These are phyloP conservation scores for Drosophila parthenogenetica DNA, from an alignment of 2,888 invertebrate genomes.

Conservation along the genomic window DNA sequence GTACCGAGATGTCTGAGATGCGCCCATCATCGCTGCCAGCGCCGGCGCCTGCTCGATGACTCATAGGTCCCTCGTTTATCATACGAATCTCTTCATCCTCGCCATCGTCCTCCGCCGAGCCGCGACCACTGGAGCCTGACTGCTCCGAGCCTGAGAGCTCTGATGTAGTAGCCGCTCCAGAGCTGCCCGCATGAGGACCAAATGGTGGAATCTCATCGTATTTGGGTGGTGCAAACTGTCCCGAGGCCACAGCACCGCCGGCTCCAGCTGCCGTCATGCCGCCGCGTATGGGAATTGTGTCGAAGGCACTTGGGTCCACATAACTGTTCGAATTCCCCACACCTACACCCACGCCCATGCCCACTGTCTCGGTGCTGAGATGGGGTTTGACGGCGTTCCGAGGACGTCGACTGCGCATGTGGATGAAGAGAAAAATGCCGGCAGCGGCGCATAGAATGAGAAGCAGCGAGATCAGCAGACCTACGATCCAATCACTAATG, in stretches of 20 bases:
- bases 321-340: slow-evolving; percentile 91
- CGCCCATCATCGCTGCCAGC: slow-evolving; percentile 88
- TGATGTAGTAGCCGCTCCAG: slow-evolving; percentile 93
- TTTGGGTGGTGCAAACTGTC: slow-evolving; percentile 94
- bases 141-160: slow-evolving; percentile 97
- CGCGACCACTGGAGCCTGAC: slow-evolving; percentile 97
- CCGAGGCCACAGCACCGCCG: slow-evolving; percentile 80
- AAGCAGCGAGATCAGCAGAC: slow-evolving; percentile 92
- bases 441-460: slow-evolving; percentile 93
- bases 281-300: slow-evolving; percentile 93
- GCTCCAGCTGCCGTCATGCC: slow-evolving; percentile 83
- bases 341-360: slow-evolving; percentile 83
- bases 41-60: slow-evolving; percentile 85
- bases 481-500: slow-evolving; percentile 94
- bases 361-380: slow-evolving; percentile 88
- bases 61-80: slow-evolving; percentile 97
- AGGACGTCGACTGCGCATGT: slow-evolving; percentile 91
- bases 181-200: slow-evolving; percentile 91
- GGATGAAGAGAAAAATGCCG: slow-evolving; percentile 93
- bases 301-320: slow-evolving; percentile 95
- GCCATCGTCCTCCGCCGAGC: slow-evolving; percentile 97
- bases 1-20: slow-evolving; percentile 95
- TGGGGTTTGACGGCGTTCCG: slow-evolving; percentile 92
- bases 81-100: slow-evolving; percentile 98
- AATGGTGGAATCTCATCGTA: slow-evolving; percentile 96